Evolutionary conservation across 2,888 invertebrate species (phyloP), one percentile per base, ranked within the genome.

Genomic region (Eupithecia pulchellata): DNA sequence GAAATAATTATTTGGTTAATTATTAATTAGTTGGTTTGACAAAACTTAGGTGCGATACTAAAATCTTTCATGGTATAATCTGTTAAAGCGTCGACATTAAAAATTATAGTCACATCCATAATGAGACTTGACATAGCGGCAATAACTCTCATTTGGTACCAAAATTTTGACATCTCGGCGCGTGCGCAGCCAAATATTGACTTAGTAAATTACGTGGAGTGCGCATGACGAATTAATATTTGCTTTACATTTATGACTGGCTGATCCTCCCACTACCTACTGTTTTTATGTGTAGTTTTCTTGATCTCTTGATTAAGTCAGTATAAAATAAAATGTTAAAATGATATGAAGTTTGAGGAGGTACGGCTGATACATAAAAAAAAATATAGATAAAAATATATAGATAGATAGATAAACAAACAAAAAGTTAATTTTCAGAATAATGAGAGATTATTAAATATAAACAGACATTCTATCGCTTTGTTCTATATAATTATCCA

Each of bases 151-250:
- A 63, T 63, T 63, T 55, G 39, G 17, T 27, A 20, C 29, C 39
- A 52, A 52, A 47, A 52, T 36, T 62, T 42, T 30, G 65, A 29
- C 52, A 55, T 36, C 52, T 66, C 27, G 55, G 57, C 69, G 62
- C 69, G 69, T 66, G 66, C 65, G 30, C 14, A 14, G 9, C 55
- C 61, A 66, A 62, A 66, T 70, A 52, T 66, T 66, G 55, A 62
- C 30, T 9, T 52, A 61, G 30, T 57, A 34, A 32, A 55, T 42
- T 64, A 17, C 14, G n/a, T 64, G 32, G 32, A 32, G 39, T 47
- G 58, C 13, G 27, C 61, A 32, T 61, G 61, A 61, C 34, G 36
- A 36, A 20, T 34, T 52, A 30, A 32, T 61, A 34, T 61, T 61
- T 61, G 34, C 20, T 34, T 34, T 61, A 60, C 20, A 32, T 34